Evolutionary conservation across 1,140 invertebrate species (phyloP).

Genomic region (Musca vetustissima): DNA sequence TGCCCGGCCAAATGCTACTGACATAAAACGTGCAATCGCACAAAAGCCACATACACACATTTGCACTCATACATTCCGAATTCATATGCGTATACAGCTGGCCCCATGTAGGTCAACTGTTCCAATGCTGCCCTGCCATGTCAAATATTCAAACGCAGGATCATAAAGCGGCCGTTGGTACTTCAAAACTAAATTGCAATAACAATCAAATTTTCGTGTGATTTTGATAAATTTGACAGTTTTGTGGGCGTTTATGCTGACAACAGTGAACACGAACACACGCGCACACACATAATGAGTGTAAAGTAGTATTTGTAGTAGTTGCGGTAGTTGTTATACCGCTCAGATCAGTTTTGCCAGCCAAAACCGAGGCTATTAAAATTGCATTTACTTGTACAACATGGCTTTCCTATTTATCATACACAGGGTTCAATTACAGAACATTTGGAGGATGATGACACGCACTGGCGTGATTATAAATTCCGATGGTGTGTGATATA

Average conservation of each 20-base stretch:
- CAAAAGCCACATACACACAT: background rate
- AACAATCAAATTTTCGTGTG: constrained; percentile 38
- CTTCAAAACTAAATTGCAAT: constrained; percentile 9
- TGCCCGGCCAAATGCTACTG: too few relatives aligned
- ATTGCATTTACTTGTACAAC: constrained; percentile 19
- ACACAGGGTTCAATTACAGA: too few relatives aligned
- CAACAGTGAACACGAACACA: constrained; percentile 27
- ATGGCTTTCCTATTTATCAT: constrained; percentile 2
- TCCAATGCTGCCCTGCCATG: too few relatives aligned
- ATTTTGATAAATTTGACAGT: constrained; percentile 55
- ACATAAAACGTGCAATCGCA: constrained; percentile 3
- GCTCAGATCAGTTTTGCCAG: too few relatives aligned
- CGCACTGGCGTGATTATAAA: too few relatives aligned
- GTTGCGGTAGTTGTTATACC: too few relatives aligned
- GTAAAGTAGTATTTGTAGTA: too few relatives aligned
- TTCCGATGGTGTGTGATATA: too few relatives aligned
- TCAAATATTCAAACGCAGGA: background rate
- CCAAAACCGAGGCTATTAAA: constrained; percentile 3
- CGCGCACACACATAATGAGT: background rate
- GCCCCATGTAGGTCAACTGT: too few relatives aligned
- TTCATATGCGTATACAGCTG: background rate
- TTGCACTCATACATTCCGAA: background rate
- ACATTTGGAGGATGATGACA: too few relatives aligned
- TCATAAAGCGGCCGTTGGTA: constrained; percentile 3
- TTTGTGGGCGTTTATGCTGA: constrained; percentile 52